Percentiles rank a stretch among this genome's conserved stretches.
These are phyloP conservation scores for Apostichopus parvimensis DNA, from an alignment of 35 echinoderm and acorn worm species.

Conservation along the genomic window DNA sequence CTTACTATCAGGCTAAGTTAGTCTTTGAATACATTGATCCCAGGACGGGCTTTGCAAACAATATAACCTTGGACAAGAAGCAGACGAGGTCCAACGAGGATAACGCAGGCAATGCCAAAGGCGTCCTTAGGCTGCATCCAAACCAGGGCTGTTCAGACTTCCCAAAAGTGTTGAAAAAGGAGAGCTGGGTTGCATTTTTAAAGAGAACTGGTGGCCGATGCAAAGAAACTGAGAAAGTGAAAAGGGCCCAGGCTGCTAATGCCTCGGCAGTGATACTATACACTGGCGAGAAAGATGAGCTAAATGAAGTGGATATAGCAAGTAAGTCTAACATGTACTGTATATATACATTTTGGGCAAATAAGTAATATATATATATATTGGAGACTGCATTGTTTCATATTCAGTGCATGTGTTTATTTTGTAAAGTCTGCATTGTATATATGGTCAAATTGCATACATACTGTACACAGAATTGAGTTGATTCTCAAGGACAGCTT, in stretches of 20 bases:
- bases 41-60: background rate
- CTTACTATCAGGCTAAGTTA: conserved; percentile 23
- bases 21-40: conserved; percentile 30
- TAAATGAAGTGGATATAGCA: conserved; percentile 39
- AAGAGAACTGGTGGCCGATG: conserved; percentile 34
- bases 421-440: too few relatives aligned
- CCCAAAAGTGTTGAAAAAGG: conserved; percentile 3
- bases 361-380: too few relatives aligned
- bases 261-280: conserved; percentile 42
- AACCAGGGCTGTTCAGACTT: conserved; percentile 43
- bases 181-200: conserved; percentile 48
- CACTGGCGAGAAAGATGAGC: conserved; percentile 20
- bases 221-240: conserved; percentile 36
- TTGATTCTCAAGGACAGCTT: background rate
- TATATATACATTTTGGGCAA: background rate
- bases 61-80: conserved; percentile 31
- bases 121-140: background rate
- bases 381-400: too few relatives aligned
- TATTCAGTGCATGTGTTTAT: too few relatives aligned
- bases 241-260: conserved; percentile 22
- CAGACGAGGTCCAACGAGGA: conserved; percentile 27
- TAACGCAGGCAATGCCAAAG: conserved; percentile 36
- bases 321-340: conserved; percentile 3
- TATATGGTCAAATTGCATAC: too few relatives aligned
- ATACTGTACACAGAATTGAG: too few relatives aligned